A percentile compares a stretch with the other conserved stretches of the same genome.
phyloP scores from a whole-genome alignment of 2,113 vertebrate genomes.

The Chunga burmeisteri region DNA sequence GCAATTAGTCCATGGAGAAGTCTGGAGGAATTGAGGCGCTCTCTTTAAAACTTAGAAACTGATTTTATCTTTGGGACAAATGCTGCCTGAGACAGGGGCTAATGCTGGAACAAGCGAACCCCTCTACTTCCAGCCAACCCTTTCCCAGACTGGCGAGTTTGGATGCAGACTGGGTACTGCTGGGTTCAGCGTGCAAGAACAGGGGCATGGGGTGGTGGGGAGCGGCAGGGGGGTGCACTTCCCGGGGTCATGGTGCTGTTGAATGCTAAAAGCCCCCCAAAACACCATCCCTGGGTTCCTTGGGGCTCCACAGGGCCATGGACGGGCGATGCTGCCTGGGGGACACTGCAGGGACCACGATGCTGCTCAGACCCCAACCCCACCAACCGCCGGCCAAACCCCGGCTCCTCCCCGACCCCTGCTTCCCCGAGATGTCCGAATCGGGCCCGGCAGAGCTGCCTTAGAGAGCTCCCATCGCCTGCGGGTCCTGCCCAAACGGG shows the following conservation, averaged over 20 bases:
- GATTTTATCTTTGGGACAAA: not conserved
- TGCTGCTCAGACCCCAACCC: not conserved
- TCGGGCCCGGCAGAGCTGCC: not conserved
- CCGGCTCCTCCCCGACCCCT: fast-evolving
- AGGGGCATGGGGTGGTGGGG: not conserved
- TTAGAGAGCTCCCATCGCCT: fast-evolving
- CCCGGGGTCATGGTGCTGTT: fast-evolving
- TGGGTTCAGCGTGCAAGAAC: fast-evolving
- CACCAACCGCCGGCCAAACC: not conserved
- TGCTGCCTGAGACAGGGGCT: not conserved
- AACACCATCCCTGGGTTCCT: not conserved
- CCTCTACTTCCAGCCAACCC: not conserved
- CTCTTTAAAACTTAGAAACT: not conserved
- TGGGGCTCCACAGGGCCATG: fast-evolving
- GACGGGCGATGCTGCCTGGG: not conserved
- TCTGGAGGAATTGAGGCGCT: not conserved
- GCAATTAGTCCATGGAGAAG: not conserved
- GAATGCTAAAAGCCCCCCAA: fast-evolving
- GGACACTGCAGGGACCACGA: fast-evolving
- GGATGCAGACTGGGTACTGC: not conserved
- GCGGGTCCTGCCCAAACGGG: not conserved
- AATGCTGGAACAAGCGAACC: not conserved
- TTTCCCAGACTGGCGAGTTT: not conserved
- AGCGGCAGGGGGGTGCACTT: not conserved
- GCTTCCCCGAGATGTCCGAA: fast-evolving